These are phyloP conservation scores for Neodiprion pinetum DNA, from an alignment of 1,140 invertebrate species.

Conservation along the genomic window DNA sequence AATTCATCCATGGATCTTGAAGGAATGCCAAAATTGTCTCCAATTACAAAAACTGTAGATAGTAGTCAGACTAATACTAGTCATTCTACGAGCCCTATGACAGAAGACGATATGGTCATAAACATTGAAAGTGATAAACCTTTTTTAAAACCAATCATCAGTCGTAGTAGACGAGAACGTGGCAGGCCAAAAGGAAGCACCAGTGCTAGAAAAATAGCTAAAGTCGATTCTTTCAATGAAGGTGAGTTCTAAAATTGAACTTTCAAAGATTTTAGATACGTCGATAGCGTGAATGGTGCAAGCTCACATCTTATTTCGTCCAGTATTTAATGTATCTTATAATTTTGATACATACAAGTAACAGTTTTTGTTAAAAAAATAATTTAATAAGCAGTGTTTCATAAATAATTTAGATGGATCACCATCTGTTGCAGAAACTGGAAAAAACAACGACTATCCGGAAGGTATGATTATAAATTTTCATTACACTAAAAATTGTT, in stretches of 20 bases:
- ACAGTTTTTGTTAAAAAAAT: too few relatives aligned
- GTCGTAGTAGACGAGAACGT: slow-evolving; percentile 45
- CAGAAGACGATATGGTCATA: slow-evolving; percentile 35
- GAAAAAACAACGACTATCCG: slow-evolving; percentile 46
- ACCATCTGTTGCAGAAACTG: slow-evolving; percentile 34
- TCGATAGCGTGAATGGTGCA: too few relatives aligned
- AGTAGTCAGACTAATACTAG: slow-evolving; percentile 38
- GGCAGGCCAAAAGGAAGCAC: slow-evolving; percentile 42
- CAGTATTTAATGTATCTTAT: too few relatives aligned
- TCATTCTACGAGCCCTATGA: slow-evolving; percentile 40
- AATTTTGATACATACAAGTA: too few relatives aligned
- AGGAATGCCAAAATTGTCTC: slow-evolving; percentile 59
- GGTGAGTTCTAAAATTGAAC: slow-evolving; percentile 33
- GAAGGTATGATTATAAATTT: slow-evolving; percentile 42
- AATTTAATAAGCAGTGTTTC: too few relatives aligned
- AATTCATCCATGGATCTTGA: slow-evolving; percentile 49
- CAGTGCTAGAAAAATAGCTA: slow-evolving; percentile 46
- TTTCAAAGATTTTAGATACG: too few relatives aligned
- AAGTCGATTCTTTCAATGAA: slow-evolving; percentile 45
- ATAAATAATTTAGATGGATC: slow-evolving; percentile 29
- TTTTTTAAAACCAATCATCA: slow-evolving; percentile 51
- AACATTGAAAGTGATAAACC: slow-evolving; percentile 47
- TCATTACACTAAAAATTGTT: slow-evolving; percentile 9
- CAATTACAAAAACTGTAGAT: slow-evolving; percentile 52
- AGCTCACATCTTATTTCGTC: too few relatives aligned